Evolutionary conservation across 2,797 vertebrate species (phyloP).

Genomic region (Melanotaenia nigrans): DNA sequence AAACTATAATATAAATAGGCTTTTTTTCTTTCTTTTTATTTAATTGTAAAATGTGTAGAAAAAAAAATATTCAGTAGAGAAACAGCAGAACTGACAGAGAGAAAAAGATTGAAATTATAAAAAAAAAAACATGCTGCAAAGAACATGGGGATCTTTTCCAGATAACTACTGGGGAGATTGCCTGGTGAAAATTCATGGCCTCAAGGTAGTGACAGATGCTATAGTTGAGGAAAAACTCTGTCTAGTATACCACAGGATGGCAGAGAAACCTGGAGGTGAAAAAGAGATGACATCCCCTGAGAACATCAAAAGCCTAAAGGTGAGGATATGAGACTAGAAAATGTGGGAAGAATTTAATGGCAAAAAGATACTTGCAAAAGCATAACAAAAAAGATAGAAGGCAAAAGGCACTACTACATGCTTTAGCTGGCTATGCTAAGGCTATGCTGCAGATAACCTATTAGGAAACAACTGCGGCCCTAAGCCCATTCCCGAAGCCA

Average conservation of each 20-base stretch:
- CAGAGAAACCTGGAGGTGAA: constrained; percentile 47
- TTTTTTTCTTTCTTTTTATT: neutral
- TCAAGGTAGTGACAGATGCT: constrained; percentile 61
- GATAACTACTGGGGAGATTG: constrained; percentile 50
- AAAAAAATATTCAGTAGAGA: constrained; percentile 1
- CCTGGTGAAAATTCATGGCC: constrained; percentile 55
- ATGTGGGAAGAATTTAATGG: constrained; percentile 24
- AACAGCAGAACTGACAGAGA: constrained; percentile 17
- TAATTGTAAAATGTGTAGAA: constrained; percentile 18
- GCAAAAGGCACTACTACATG: constrained; percentile 24
- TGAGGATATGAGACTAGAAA: constrained; percentile 32
- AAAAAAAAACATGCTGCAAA: constrained; percentile 21
- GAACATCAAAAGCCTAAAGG: constrained; percentile 47
- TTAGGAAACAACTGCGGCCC: constrained; percentile 24
- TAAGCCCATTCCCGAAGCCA: constrained; percentile 46
- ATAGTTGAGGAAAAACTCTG: constrained; percentile 54
- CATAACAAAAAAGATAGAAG: constrained; percentile 15
- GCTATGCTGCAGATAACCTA: constrained; percentile 16
- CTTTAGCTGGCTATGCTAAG: constrained; percentile 20
- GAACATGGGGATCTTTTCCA: constrained; percentile 45
- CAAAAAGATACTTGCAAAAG: constrained; percentile 20
- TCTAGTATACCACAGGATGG: constrained; percentile 28
- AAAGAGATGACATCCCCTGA: constrained; percentile 29
- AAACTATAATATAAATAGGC: neutral
- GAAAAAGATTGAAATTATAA: constrained; percentile 38